Evolutionary conservation across 1,140 invertebrate species (phyloP).

Genomic region (Anoplolepis gracilipes): DNA sequence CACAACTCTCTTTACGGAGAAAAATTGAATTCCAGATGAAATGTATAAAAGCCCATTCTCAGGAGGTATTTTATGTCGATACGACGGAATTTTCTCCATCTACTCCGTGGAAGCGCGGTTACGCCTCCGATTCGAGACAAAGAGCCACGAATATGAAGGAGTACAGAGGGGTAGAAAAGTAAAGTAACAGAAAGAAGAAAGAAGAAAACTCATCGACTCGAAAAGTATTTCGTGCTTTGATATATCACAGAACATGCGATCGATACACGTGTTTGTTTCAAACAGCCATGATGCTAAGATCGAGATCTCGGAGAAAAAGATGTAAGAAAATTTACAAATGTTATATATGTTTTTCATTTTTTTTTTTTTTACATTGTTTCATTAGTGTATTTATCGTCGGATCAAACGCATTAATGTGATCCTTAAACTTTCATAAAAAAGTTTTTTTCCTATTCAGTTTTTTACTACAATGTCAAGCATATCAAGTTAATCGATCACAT

Average conservation of each 20-base stretch:
- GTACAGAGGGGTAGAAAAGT: background rate
- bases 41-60: conserved; percentile 39
- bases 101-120: conserved; percentile 5
- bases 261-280: conserved; percentile 27
- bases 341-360: background rate
- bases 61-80: conserved; percentile 17
- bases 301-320: background rate
- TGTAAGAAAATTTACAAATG: background rate
- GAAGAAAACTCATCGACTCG: conserved; percentile 50
- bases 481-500: background rate
- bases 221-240: conserved; percentile 67
- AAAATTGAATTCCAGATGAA: conserved; percentile 31
- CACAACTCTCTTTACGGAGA: background rate
- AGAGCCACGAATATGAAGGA: background rate
- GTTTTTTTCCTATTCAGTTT: background rate
- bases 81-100: conserved; percentile 28
- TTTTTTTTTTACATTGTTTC: background rate
- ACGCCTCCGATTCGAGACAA: conserved; percentile 32
- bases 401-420: background rate
- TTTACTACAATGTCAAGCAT: background rate
- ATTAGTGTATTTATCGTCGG: background rate
- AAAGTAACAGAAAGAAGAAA: no score
- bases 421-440: background rate
- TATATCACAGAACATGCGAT: conserved; percentile 47
- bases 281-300: conserved; percentile 10